Base-by-base conservation (phyloP, 2,113 vertebrate species). In the Odontesthes bonariensis region DNA sequence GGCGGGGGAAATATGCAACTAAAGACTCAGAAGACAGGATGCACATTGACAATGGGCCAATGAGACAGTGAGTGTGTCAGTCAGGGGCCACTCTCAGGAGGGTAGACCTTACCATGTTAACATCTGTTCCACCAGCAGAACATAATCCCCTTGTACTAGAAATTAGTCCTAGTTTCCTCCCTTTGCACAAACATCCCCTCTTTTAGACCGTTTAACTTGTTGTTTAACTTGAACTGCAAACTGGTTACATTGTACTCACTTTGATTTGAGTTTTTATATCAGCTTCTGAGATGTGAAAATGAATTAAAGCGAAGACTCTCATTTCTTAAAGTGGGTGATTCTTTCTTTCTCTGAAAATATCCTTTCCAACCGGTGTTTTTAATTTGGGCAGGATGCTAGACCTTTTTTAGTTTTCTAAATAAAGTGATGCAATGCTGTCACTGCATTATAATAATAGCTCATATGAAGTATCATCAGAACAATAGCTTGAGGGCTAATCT, bases 401-500 rank as follows among this genome's bases (percentile, higher is more conserved):
- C 2, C 32, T 40, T 6, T 40, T 58, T 47, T 3, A 58, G 38
- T 49, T 35, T 23, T 58, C 14, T 13, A 10, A 65, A 56, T 62
- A 8, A 19, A 32, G 38, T 58, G 54, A 61, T 58, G 44, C 32
- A 60, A 6, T 42, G 44, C 54, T 55, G 56, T 65, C 10, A 42
- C 23, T 19, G 20, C 67, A 52, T 84, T 42, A 40, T 59, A 33
- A 57, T 79, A 84, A 88, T 46, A 38, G 67, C 17, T 72, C 44
- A 64, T 73, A 75, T 68, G 66, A 78, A 72, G 69, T 86, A 77
- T 83, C 64, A 83, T 86, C 53, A 68, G 78, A 73, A 91, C 88
- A 91, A 86, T 87, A 67, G 83, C 67, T 66, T 4, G 40, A 12
- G 59, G 71, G 85, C 77, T 90, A 88, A 91, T 92, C 89, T 89